Percentiles rank a stretch among this genome's conserved stretches.
These are phyloP conservation scores for Zeugodacus cucurbitae DNA, from an alignment of 1,140 invertebrate species.

Conservation along the genomic window DNA sequence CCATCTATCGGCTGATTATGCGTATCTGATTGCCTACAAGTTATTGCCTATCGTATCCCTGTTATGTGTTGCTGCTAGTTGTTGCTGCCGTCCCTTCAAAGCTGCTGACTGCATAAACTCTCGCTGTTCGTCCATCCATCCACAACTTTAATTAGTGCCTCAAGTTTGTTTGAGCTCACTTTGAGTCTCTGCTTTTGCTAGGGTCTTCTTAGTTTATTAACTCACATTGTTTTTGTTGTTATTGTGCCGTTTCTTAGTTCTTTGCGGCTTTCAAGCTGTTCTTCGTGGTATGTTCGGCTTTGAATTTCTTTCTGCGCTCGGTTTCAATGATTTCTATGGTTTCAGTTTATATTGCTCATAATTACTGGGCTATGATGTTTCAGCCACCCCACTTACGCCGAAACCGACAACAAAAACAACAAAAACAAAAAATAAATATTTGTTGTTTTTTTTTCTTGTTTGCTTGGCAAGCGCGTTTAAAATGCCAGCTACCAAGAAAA, in stretches of 20 bases:
- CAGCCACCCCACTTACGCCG: neutral
- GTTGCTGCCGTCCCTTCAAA: too few relatives aligned
- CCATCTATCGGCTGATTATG: neutral
- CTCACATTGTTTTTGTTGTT: neutral
- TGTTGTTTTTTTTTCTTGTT: neutral
- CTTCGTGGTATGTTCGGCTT: constrained; percentile 31
- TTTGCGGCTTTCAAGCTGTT: neutral
- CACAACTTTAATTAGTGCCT: constrained; percentile 27
- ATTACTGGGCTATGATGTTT: constrained; percentile 22
- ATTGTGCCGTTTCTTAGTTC: neutral
- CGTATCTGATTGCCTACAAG: constrained; percentile 32
- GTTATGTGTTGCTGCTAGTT: neutral
- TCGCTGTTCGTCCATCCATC: too few relatives aligned
- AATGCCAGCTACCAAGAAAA: neutral
- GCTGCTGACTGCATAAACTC: neutral
- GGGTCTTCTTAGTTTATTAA: neutral
- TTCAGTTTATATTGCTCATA: constrained; percentile 33
- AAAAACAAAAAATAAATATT: neutral
- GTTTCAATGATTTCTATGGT: constrained; percentile 37
- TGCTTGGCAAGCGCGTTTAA: neutral
- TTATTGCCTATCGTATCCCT: neutral
- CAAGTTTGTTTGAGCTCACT: neutral
- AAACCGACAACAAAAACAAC: neutral
- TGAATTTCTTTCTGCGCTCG: constrained; percentile 24
- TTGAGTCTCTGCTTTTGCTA: neutral